Evolutionary conservation across 2,888 invertebrate genomes (phyloP).

Genomic region (Leucozona laternaria): DNA sequence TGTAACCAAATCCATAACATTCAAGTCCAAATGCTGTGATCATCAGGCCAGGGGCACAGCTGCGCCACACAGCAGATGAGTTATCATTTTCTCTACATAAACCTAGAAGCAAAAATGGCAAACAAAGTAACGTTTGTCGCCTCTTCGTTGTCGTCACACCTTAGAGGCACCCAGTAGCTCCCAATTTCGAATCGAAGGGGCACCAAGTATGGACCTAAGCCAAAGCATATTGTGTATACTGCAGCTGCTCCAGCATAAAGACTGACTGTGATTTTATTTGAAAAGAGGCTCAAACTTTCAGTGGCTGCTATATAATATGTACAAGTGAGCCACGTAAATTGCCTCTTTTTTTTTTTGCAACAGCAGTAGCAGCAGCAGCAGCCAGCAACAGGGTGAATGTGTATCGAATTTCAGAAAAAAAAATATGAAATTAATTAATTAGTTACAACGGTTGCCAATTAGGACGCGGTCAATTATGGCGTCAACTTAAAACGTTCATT

Average conservation of each 20-base stretch:
- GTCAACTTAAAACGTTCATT: constrained; percentile 52
- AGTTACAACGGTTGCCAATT: constrained; percentile 66
- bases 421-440: constrained; percentile 74
- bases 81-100: constrained; percentile 45
- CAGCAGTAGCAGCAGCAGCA: not conserved
- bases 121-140: constrained; percentile 66
- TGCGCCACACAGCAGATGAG: constrained; percentile 65
- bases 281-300: constrained; percentile 31
- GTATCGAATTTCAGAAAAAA: constrained; percentile 66
- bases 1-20: not conserved
- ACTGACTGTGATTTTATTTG: constrained; percentile 38
- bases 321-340: constrained; percentile 35
- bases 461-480: constrained; percentile 66
- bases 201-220: constrained; percentile 17
- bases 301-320: not conserved
- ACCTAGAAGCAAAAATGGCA: constrained; percentile 50
- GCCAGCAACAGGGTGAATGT: constrained; percentile 51
- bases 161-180: constrained; percentile 43
- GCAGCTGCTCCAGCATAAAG: constrained; percentile 2
- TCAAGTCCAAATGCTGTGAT: constrained; percentile 27
- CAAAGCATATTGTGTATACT: constrained; percentile 6
- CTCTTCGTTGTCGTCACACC: constrained; percentile 70
- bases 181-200: constrained; percentile 6
- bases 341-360: constrained; percentile 1
- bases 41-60: constrained; percentile 37